Conservation (phyloP, 2,113 vertebrate species). For the Aphyosemion australe region DNA sequence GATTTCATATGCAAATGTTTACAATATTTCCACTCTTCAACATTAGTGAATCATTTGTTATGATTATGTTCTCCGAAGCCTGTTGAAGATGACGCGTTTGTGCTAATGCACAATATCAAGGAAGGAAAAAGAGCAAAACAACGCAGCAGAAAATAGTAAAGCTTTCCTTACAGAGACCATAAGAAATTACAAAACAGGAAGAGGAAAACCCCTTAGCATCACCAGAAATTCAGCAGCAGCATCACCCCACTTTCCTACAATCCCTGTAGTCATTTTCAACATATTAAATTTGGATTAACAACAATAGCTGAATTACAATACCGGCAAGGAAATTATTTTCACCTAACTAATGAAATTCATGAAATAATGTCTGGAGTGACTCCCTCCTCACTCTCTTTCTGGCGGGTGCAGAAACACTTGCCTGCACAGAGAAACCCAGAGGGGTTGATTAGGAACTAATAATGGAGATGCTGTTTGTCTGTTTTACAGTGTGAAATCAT, state of each 20-base stretch:
- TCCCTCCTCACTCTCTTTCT: slow-evolving; percentile 32
- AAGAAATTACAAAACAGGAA: slow-evolving; percentile 7
- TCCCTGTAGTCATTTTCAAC: slow-evolving; percentile 58
- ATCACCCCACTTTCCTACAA: slow-evolving; percentile 4
- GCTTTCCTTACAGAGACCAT: slow-evolving; percentile 31
- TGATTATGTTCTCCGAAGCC: slow-evolving; percentile 66
- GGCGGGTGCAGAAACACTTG: slow-evolving; percentile 7
- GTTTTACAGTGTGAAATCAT: slow-evolving; percentile 51
- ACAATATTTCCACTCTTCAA: slow-evolving; percentile 54
- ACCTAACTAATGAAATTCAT: slow-evolving; percentile 73
- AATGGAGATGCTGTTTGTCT: slow-evolving; percentile 39
- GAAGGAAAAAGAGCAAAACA: slow-evolving; percentile 2
- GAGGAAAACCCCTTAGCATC: slow-evolving; percentile 24
- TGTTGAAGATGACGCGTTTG: slow-evolving; percentile 48
- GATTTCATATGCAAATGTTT: slow-evolving; percentile 57
- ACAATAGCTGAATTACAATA: slow-evolving; percentile 67
- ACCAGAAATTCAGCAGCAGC: slow-evolving; percentile 14
- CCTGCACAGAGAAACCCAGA: slow-evolving; percentile 34
- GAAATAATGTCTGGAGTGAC: slow-evolving; percentile 56
- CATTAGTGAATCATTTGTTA: slow-evolving; percentile 55
- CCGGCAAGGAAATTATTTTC: slow-evolving; percentile 70
- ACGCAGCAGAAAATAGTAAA: slow-evolving; percentile 15
- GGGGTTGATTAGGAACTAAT: slow-evolving; percentile 65
- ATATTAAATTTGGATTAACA: slow-evolving; percentile 75
- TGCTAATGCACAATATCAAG: slow-evolving; percentile 35